Evolutionary conservation across 2,113 vertebrate genomes (phyloP).

Genomic region (Conger conger): DNA sequence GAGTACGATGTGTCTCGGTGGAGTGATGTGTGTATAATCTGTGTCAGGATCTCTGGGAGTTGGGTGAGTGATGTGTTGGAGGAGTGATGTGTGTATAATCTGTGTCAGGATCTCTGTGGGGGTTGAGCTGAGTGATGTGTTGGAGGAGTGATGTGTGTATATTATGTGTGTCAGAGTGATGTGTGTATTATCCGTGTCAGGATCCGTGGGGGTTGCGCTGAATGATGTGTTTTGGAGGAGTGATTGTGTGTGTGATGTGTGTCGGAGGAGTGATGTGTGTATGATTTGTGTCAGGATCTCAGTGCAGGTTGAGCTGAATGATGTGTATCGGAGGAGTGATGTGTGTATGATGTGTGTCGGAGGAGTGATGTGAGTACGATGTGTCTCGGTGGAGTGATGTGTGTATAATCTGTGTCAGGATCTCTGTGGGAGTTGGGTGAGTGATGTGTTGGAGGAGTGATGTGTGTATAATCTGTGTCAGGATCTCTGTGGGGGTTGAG

Average conservation of each 20-base stretch:
- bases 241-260: not conserved
- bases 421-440: not conserved
- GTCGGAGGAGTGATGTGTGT: slow-evolving; percentile 70
- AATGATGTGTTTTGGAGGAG: too few species aligned
- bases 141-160: too few species aligned
- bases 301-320: not conserved
- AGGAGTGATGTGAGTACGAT: not conserved
- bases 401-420: too few species aligned
- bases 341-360: not conserved
- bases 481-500: slow-evolving; percentile 87
- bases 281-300: slow-evolving; percentile 47
- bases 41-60: slow-evolving; percentile 68
- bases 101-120: too few species aligned
- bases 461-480: slow-evolving; percentile 42
- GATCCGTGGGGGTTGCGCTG: too few species aligned
- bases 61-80: too few species aligned
- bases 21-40: too few species aligned
- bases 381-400: not conserved
- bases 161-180: not conserved
- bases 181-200: not conserved
- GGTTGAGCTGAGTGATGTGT: not conserved
- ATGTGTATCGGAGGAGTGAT: not conserved
- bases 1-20: too few species aligned
- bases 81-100: too few species aligned
- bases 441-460: not conserved